A percentile compares a stretch with the other conserved stretches of the same genome.
These are phyloP conservation scores for Lates japonicus DNA, from an alignment of 2,797 vertebrate genomes.

Conservation along the genomic window DNA sequence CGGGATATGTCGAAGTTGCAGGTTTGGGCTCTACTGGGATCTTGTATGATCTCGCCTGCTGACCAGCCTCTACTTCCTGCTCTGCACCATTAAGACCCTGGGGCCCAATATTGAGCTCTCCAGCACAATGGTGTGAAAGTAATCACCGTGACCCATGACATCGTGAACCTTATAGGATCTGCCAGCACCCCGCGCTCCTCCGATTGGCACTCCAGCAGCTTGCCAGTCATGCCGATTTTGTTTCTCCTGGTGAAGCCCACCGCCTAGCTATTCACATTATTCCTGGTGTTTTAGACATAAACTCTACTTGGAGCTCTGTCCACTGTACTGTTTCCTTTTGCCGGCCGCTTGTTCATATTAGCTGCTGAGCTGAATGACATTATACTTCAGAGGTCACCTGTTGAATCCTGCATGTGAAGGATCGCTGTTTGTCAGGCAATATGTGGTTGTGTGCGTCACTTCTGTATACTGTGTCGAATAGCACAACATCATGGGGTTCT, in stretches of 20 bases:
- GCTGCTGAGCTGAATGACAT: conserved; percentile 13
- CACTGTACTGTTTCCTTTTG: not conserved
- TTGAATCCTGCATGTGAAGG: conserved; percentile 34
- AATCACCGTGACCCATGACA: conserved; percentile 76
- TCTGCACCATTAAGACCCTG: conserved; percentile 75
- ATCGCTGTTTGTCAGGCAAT: not conserved
- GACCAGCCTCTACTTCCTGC: conserved; percentile 71
- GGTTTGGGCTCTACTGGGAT: conserved; percentile 65
- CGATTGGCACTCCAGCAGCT: conserved; percentile 56
- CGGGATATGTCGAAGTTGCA: conserved; percentile 33
- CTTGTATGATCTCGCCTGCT: conserved; percentile 41
- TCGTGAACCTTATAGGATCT: conserved; percentile 70
- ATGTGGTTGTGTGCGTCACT: conserved; percentile 7
- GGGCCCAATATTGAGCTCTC: no score
- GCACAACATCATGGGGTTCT: conserved; percentile 35
- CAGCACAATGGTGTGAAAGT: conserved; percentile 56
- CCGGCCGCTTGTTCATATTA: not conserved
- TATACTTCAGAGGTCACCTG: conserved; percentile 47
- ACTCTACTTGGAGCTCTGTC: not conserved
- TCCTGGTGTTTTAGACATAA: not conserved
- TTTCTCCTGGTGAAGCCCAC: conserved; percentile 20
- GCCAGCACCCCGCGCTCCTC: conserved; percentile 54
- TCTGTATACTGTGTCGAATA: conserved; percentile 15
- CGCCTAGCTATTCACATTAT: conserved; percentile 1
- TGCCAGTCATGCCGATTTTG: conserved; percentile 34